Evolutionary conservation across 35 echinoderm and acorn worm species (phyloP).

Genomic region (Heliocidaris tuberculata): DNA sequence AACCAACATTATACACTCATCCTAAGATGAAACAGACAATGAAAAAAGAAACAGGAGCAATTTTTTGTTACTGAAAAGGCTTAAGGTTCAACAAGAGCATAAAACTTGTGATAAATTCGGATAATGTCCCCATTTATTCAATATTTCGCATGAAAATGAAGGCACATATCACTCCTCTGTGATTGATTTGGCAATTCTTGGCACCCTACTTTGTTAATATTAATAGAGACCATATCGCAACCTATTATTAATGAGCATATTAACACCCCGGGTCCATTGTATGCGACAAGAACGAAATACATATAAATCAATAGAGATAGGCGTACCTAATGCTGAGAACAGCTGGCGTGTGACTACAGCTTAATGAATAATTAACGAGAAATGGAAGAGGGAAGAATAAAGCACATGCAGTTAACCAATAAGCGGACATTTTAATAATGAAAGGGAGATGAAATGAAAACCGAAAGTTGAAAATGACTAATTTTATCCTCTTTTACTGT

Average conservation of each 20-base stretch:
- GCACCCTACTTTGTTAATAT: slow-evolving; percentile 1
- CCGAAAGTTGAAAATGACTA: no score
- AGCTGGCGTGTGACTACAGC: not conserved
- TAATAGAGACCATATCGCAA: not conserved
- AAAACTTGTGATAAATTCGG: not conserved
- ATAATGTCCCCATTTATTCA: not conserved
- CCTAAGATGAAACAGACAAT: not conserved
- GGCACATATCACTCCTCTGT: not conserved
- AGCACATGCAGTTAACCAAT: not conserved
- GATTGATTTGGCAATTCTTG: not conserved
- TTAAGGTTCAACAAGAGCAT: not conserved
- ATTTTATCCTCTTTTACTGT: no score
- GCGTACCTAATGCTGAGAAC: not conserved
- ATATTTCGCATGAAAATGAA: not conserved
- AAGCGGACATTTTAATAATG: not conserved
- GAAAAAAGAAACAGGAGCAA: not conserved
- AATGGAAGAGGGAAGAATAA: not conserved
- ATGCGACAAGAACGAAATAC: not conserved
- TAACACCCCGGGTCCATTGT: not conserved
- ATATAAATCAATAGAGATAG: not conserved
- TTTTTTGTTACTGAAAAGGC: not conserved
- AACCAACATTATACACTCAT: no score
- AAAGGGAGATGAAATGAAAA: not conserved
- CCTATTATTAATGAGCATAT: not conserved
- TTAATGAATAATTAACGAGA: not conserved